Evolutionary conservation across 35 echinoderm and acorn worm genomes (phyloP).

Genomic region (Hemicentrotus pulcherrimus): DNA sequence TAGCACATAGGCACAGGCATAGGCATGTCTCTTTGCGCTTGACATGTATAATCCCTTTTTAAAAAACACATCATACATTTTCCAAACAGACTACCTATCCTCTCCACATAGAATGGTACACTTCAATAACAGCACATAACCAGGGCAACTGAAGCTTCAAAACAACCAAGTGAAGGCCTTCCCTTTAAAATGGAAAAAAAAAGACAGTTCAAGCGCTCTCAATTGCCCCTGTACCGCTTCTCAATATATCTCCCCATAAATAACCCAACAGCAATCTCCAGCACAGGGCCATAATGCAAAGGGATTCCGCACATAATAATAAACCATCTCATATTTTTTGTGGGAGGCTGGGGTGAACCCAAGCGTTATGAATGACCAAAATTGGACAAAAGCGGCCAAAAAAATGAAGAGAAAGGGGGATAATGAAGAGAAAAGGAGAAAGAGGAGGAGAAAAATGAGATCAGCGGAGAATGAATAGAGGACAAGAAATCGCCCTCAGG

Average conservation of each 20-base stretch:
- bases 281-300: neutral
- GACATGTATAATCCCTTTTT: too few relatives aligned
- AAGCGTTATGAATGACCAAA: neutral
- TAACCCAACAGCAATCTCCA: neutral
- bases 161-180: neutral
- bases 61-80: too few relatives aligned
- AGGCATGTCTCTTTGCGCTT: too few relatives aligned
- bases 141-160: neutral
- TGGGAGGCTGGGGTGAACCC: neutral
- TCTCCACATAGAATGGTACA: neutral
- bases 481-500: neutral
- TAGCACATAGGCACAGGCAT: too few relatives aligned
- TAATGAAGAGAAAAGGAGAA: neutral
- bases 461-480: neutral
- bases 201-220: neutral
- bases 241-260: neutral
- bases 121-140: neutral
- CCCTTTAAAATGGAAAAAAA: neutral
- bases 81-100: too few relatives aligned
- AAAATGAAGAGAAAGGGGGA: neutral
- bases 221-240: neutral
- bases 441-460: neutral
- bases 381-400: neutral
- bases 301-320: neutral
- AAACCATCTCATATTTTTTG: neutral